Evolutionary conservation across 1,140 invertebrate species (phyloP).

Genomic region (Cecropterus lyciades): DNA sequence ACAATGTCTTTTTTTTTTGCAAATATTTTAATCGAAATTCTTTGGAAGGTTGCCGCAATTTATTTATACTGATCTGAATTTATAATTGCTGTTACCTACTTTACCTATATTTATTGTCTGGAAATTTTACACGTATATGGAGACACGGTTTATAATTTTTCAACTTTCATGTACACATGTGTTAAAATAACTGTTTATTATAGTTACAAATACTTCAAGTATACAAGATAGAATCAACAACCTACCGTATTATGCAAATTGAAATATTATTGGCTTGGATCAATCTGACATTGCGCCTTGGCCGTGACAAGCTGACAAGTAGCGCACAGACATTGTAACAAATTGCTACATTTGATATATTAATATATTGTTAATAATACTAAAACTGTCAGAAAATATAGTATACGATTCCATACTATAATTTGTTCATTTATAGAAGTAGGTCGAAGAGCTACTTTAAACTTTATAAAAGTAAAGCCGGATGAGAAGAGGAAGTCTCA

Average conservation of each 20-base stretch:
- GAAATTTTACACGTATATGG: not conserved
- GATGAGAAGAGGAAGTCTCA: no score
- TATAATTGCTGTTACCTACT: no score
- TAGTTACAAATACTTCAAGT: conserved; percentile 1
- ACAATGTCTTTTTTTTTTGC: no score
- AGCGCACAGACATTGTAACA: conserved; percentile 25
- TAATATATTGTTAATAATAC: conserved; percentile 2
- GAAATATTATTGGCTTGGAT: conserved; percentile 12
- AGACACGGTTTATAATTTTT: not conserved
- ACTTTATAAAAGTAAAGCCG: no score
- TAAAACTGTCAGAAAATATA: not conserved
- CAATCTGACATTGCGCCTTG: conserved; percentile 35
- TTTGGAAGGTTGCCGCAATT: no score
- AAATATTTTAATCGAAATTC: no score
- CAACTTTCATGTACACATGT: not conserved
- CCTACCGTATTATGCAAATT: conserved; percentile 8
- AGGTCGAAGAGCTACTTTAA: not conserved
- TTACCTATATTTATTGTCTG: no score
- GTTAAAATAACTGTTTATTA: not conserved
- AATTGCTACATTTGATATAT: conserved; percentile 36
- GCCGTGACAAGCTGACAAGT: conserved; percentile 31
- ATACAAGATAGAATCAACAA: conserved; percentile 6
- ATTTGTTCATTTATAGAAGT: not conserved
- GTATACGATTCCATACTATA: not conserved
- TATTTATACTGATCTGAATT: no score